Evolutionary conservation across 2,113 vertebrate genomes (phyloP), one percentile per base, ranked within the genome.

Genomic region (Cebus imitator): DNA sequence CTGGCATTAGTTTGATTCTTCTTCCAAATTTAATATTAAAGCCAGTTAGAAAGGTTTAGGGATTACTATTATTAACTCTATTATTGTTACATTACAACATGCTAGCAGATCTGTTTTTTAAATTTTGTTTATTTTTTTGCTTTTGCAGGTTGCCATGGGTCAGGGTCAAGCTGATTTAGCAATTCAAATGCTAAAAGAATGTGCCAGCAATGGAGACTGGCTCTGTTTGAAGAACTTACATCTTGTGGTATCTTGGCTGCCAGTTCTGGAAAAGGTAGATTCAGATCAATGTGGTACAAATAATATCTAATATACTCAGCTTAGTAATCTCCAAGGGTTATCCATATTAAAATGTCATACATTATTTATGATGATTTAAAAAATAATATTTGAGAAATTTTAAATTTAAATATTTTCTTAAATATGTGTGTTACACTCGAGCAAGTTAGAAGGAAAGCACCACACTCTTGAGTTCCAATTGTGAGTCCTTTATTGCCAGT

Each of bases 221-320:
- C 98, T 99, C 58, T 99, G 99, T 97, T 98, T 99, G 93, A 99
- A 99, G 98, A 99, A 99, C 97, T 98, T 99, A 94, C 99, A 99
- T 98, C 99, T 99, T 1, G 99, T 99, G 96, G 99, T 99, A 8
- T 98, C 99, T 92, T 99, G 99, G 99, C 99, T 99, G 75, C 99
- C 99, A 55, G 98, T 99, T 40, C 94, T 99, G 85, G 99, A 99
- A 98, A 99, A 99, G 99, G 99, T 99, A 98, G 93, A 98, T 68
- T 87, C 43, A 50, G 72, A 93, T 86, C 25, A 93, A 17, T 68
- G 7, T 81, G n/a, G 27, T 68, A 8, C 30, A 94, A 35, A 48
- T 87, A 72, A 17, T n/a, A 27, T 57, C 3, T 86, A 76, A 30
- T 70, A 25, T 68, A 8, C 35, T 93, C 23, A 85, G 3, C 84